Evolutionary conservation across 53 echinoderm and acorn worm species (phyloP), one percentile per base, ranked within the genome.

Genomic region (Patiria pectinifera): DNA sequence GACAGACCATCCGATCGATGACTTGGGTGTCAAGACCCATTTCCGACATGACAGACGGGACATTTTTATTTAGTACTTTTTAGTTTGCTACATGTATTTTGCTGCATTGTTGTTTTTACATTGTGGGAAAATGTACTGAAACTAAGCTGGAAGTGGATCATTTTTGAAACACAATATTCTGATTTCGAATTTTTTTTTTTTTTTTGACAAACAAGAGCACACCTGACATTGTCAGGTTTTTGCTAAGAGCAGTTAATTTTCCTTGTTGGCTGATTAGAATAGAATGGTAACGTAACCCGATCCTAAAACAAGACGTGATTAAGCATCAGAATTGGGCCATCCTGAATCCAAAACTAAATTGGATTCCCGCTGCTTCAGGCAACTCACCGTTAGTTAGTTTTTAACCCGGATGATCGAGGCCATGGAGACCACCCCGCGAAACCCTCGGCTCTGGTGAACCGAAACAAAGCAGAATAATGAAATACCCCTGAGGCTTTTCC

Each of bases 361-460:
- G 76, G 77, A 53, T n/a, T 59, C 60, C 88, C 9, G 44, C 49
- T 26, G 78, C 88, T 78, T n/a, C 3, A 78, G 88, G 88, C 58
- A 60, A 61, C 59, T 61, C 61, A 63, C 84, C 69, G 62, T 84
- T 69, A 44, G 84, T 60, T 78, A 76, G 59, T 59, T 59, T 88
- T 82, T 88, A 88, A 78, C 58, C 88, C 88, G 49, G 45, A 12
- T 87, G 76, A 88, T 88, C 77, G 78, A 88, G 88, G 25, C 86
- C 15, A 11, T 48, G 21, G 22, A 86, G 86, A 86, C 48, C 47
- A 48, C 86, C 48, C 66, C 15, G 21, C 16, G 26, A 13, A 79
- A 18, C 44, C 6, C 79, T 79, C 26, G 18, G 44, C 62, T 85
- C 22, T 22, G 44, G 15, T 6, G 15, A 58, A 84, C 6, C 44